Conservation (phyloP, 2,888 invertebrate species). For the Crocallis elinguaria region DNA sequence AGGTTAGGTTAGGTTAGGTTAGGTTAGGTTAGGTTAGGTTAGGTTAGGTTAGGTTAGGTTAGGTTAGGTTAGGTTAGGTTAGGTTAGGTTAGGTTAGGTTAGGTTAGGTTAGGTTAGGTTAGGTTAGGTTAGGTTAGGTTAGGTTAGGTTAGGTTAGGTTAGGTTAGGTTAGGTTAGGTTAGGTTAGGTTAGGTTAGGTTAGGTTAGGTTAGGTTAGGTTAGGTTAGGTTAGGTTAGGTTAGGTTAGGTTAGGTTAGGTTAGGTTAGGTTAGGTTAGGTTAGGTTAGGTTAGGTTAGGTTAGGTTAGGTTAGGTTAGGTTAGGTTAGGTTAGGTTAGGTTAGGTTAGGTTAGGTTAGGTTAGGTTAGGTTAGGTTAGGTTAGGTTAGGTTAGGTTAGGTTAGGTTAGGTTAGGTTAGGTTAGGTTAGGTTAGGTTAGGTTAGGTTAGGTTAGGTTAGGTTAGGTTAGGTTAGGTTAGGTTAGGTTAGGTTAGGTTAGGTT, state of each 20-base stretch:
- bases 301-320: not conserved
- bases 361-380: conserved; percentile 22
- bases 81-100: not conserved
- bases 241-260: too few relatives aligned
- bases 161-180: conserved; percentile 12
- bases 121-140: not conserved
- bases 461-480: conserved; percentile 32
- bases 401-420: conserved; percentile 45
- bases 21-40: conserved; percentile 29
- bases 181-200: conserved; percentile 2
- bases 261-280: too few relatives aligned
- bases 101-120: conserved; percentile 26
- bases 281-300: too few relatives aligned
- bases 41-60: conserved; percentile 39
- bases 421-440: conserved; percentile 44
- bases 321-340: conserved; percentile 3
- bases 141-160: conserved; percentile 13
- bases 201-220: not conserved
- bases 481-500: conserved; percentile 37
- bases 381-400: conserved; percentile 43
- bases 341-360: conserved; percentile 27
- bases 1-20: too few relatives aligned
- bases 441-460: conserved; percentile 44
- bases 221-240: too few relatives aligned
- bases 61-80: conserved; percentile 10